Conservation (phyloP, 2,888 invertebrate species). For the Zaprionus lineosus region DNA sequence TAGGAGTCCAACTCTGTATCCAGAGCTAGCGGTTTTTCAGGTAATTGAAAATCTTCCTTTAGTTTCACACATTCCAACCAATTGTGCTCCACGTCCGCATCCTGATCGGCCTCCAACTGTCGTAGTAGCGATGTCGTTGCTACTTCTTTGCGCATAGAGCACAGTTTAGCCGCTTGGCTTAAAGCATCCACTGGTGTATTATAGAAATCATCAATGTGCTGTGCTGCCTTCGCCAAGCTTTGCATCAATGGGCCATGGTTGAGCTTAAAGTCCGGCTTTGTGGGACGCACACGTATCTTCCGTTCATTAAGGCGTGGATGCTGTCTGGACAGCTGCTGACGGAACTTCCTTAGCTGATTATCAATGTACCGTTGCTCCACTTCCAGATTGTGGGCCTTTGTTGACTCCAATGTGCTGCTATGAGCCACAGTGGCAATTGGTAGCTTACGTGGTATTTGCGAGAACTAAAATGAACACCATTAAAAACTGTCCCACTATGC, state of each 20-base stretch:
- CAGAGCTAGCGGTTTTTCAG: conserved; percentile 1
- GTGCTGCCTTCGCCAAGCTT: conserved; percentile 72
- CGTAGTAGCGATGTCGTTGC: conserved; percentile 50
- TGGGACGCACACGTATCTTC: conserved; percentile 49
- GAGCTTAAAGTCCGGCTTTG: conserved; percentile 65
- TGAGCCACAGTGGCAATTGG: conserved; percentile 75
- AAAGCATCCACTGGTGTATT: conserved; percentile 76
- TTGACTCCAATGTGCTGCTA: conserved; percentile 66
- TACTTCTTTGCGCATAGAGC: conserved; percentile 44
- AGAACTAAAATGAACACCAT: conserved; percentile 60
- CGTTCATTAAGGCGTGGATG: conserved; percentile 38
- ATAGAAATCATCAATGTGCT: conserved; percentile 80
- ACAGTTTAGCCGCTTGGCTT: conserved; percentile 53
- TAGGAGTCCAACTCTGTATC: conserved; percentile 26
- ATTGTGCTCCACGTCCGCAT: conserved; percentile 50
- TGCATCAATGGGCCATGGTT: conserved; percentile 72
- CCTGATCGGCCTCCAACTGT: conserved; percentile 42
- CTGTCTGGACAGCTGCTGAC: conserved; percentile 75
- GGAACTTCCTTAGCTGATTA: conserved; percentile 81
- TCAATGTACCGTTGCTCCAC: conserved; percentile 81
- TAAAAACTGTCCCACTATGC: background rate
- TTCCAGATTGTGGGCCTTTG: conserved; percentile 79
- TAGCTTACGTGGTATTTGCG: conserved; percentile 66
- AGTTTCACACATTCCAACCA: conserved; percentile 38
- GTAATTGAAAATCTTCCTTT: too few relatives aligned